Evolutionary conservation across 2,797 vertebrate genomes (phyloP), one percentile per base, ranked within the genome.

Genomic region (Enteromius mattozi): DNA sequence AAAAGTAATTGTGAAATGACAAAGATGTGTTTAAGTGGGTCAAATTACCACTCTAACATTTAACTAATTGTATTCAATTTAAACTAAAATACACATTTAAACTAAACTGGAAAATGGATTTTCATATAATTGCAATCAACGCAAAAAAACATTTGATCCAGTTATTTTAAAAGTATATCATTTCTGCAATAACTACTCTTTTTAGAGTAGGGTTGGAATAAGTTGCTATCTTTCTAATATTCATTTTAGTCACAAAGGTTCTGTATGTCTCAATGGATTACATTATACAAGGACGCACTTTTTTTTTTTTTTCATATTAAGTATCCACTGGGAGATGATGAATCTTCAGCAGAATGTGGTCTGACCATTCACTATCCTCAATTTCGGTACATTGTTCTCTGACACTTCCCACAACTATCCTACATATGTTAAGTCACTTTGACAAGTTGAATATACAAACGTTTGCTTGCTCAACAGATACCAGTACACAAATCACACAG

Each of bases 401-500:
- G 35, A 63, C 14, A 45, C 37, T 63, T 45, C 27, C 59, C 42
- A 66, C 42, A 33, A n/a, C 24, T 35, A 47, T n/a, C 16, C 10
- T 30, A 56, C 35, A 37, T 59, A 61, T 40, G 24, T 33, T 13
- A 14, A 35, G 42, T 51, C 2, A 49, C 33, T 24, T 68, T 35
- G 78, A 51, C 30, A 68, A 17, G 19, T 21, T 35, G 12, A 68
- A 66, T 30, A 49, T 19, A 61, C 56, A 78, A 63, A 10, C 49
- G 42, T 45, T 37, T 66, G 12, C 17, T 68, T 35, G 42, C 42
- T 37, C 30, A 79, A 66, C 19, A 66, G 78, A 79, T 30, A 79
- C 45, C 37, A 63, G 47, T 51, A 51, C 19, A 33, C 30, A 79
- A 66, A n/a, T 47, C 24, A 17, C 24, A 47, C 17, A 66, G 3